phyloP scores from a whole-genome alignment of 2,113 vertebrate species.

The Pedetes capensis region DNA sequence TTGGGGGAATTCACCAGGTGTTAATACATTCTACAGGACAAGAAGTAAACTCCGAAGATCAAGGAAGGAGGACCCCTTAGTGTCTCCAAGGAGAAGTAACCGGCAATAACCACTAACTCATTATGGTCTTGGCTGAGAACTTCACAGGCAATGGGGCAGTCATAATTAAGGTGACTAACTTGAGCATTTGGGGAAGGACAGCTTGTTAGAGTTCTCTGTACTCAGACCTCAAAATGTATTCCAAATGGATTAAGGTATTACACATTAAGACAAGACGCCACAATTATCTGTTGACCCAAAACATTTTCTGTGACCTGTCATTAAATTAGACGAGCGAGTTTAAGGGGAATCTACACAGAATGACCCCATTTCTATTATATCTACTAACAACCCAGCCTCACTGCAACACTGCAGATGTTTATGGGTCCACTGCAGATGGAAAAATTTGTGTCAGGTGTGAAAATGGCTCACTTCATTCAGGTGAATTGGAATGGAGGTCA shows the following conservation, averaged over 20 bases:
- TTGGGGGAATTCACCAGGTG: neutral
- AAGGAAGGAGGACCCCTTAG: neutral
- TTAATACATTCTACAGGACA: neutral
- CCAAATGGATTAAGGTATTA: neutral
- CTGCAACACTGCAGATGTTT: neutral
- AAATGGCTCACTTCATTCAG: neutral
- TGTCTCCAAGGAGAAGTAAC: neutral
- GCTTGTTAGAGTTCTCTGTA: neutral
- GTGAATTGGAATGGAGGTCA: neutral
- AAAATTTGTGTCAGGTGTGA: neutral
- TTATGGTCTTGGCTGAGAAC: neutral
- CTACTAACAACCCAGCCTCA: neutral
- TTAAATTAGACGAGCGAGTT: neutral
- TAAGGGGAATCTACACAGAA: neutral
- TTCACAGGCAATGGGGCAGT: neutral
- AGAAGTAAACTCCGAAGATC: neutral
- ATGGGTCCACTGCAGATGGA: neutral
- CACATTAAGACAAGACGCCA: neutral
- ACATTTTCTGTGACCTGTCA: neutral
- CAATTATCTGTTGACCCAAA: neutral
- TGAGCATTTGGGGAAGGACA: neutral
- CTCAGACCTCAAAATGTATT: neutral
- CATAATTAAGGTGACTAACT: neutral
- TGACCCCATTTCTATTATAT: neutral
- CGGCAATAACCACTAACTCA: neutral